Evolutionary conservation across 1,140 invertebrate species (phyloP).

Genomic region (Xylocopa sonorina): DNA sequence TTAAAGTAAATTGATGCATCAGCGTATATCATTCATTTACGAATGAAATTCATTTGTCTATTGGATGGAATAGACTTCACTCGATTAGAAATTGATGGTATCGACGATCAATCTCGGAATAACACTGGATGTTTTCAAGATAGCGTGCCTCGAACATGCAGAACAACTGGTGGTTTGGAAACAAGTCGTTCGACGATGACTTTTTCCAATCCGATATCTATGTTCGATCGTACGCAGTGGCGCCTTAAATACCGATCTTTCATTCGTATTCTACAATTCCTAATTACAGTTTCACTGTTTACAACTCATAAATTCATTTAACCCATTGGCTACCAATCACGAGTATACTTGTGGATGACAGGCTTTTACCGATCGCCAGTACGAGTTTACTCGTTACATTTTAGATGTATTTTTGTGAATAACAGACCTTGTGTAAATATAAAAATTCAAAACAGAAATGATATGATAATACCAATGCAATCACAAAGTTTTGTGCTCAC

Average conservation of each 20-base stretch:
- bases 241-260: constrained; percentile 4
- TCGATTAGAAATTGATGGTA: constrained; percentile 15
- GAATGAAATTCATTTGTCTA: background rate
- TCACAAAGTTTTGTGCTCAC: too few species aligned
- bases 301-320: too few species aligned
- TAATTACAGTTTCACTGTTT: background rate
- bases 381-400: too few species aligned
- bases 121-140: constrained; percentile 47
- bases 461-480: too few species aligned
- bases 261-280: background rate
- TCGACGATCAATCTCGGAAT: background rate
- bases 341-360: too few species aligned
- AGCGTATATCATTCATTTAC: too few species aligned
- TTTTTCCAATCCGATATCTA: constrained; percentile 12
- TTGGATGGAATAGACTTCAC: background rate
- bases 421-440: too few species aligned
- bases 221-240: background rate
- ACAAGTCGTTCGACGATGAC: constrained; percentile 25
- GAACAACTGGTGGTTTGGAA: constrained; percentile 23
- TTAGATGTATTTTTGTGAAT: too few species aligned
- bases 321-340: too few species aligned
- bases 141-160: constrained; percentile 7
- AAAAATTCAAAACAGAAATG: too few species aligned
- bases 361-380: too few species aligned
- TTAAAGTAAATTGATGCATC: too few species aligned